Conservation (phyloP, 1,140 invertebrate genomes). For the Drosophila eugracilis region DNA sequence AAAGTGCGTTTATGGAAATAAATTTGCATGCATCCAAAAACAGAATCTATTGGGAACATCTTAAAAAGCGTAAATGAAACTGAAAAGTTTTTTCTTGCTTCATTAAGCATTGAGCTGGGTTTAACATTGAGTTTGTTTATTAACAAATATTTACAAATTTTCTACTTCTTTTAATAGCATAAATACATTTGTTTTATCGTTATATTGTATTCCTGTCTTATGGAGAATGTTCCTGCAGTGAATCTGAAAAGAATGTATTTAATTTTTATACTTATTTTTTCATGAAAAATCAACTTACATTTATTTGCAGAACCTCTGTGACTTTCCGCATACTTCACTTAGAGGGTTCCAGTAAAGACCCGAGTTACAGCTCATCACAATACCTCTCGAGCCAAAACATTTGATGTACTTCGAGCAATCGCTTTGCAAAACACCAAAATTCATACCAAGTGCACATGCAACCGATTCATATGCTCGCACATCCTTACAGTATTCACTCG, state of each 20-base stretch:
- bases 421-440: slow-evolving; percentile 10
- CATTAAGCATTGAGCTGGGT: background rate
- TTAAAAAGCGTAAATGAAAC: background rate
- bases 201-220: background rate
- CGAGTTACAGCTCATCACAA: slow-evolving; percentile 19
- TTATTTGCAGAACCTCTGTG: slow-evolving; percentile 25
- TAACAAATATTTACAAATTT: background rate
- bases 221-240: background rate
- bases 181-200: background rate
- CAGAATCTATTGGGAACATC: slow-evolving; percentile 71
- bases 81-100: background rate
- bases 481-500: slow-evolving; percentile 4
- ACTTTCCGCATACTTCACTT: slow-evolving; percentile 16
- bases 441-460: slow-evolving; percentile 7
- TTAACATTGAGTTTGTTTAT: background rate
- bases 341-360: slow-evolving; percentile 37
- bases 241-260: slow-evolving; percentile 2
- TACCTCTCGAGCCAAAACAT: slow-evolving; percentile 7
- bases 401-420: slow-evolving; percentile 35
- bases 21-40: slow-evolving; percentile 70
- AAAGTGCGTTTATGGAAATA: slow-evolving; percentile 59
- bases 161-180: background rate
- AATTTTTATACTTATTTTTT: too few species aligned
- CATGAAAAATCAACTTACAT: background rate
- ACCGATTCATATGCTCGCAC: background rate